Conservation (phyloP, 92 coral and sea anemone genomes). For the Isaurus tuberculatus region DNA sequence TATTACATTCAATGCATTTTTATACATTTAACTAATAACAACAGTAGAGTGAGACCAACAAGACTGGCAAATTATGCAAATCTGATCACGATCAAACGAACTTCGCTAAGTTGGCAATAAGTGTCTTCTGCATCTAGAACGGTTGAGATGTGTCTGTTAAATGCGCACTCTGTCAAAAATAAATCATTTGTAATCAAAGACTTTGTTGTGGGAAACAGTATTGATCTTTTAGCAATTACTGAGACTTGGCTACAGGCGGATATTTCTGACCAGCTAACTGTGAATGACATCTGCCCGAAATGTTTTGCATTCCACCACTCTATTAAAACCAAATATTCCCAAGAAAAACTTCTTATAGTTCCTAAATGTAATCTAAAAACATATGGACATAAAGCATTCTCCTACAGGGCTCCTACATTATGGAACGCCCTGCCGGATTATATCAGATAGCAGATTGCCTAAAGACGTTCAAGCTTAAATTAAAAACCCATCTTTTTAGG, state of each 20-base stretch:
- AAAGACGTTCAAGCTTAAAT: no score
- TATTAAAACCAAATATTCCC: no score
- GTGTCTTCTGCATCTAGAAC: constrained; percentile 18
- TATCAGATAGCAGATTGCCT: no score
- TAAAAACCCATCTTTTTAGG: no score
- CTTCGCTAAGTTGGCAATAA: constrained; percentile 25
- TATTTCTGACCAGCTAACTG: constrained; percentile 19
- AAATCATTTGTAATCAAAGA: constrained; percentile 8
- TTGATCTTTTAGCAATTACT: constrained; percentile 1
- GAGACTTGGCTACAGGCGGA: constrained; percentile 20
- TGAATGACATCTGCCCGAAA: background rate
- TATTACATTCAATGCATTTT: no score
- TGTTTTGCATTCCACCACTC: no score
- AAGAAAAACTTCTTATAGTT: no score
- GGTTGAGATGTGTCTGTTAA: constrained; percentile 26
- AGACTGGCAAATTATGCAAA: constrained; percentile 41
- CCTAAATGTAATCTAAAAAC: no score
- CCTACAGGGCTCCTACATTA: no score
- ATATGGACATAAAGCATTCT: no score
- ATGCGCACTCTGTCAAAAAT: constrained; percentile 26
- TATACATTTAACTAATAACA: constrained; percentile 17
- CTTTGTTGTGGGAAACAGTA: constrained; percentile 1
- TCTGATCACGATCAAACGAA: constrained; percentile 28
- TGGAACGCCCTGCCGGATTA: no score
- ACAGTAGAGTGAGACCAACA: constrained; percentile 30